Evolutionary conservation across 2,888 invertebrate species (phyloP).

Genomic region (Parascotia fuliginaria): DNA sequence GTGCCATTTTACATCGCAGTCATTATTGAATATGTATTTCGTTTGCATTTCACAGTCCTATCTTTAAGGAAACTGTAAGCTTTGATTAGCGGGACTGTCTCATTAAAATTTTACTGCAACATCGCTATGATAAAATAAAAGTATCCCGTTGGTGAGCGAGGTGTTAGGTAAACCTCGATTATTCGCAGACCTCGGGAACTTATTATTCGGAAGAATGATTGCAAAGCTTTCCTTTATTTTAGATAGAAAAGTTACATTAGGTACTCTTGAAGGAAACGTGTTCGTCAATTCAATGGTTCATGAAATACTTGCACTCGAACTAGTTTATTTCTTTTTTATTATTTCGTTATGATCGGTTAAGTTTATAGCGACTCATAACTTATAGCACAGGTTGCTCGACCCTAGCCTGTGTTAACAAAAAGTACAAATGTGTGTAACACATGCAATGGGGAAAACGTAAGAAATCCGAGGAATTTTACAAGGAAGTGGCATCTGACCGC

Average conservation of each 20-base stretch:
- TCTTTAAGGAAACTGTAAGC: slow-evolving; percentile 62
- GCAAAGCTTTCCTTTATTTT: too few species aligned
- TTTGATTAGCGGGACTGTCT: slow-evolving; percentile 69
- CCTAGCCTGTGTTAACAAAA: slow-evolving; percentile 30
- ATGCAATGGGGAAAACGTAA: slow-evolving; percentile 31
- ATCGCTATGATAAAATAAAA: slow-evolving; percentile 64
- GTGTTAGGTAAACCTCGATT: slow-evolving; percentile 39
- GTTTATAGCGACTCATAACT: not conserved
- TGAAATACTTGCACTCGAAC: too few species aligned
- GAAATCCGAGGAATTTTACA: slow-evolving; percentile 55
- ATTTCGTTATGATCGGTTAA: too few species aligned
- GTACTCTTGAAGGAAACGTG: too few species aligned
- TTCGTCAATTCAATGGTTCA: too few species aligned
- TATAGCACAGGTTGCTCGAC: not conserved
- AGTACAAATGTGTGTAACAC: slow-evolving; percentile 15
- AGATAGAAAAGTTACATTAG: too few species aligned
- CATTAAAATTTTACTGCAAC: slow-evolving; percentile 74
- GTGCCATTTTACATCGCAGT: slow-evolving; percentile 20
- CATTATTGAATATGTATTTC: slow-evolving; percentile 35
- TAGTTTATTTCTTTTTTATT: too few species aligned
- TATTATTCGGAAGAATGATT: too few species aligned
- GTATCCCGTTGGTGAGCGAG: slow-evolving; percentile 39
- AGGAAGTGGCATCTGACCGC: slow-evolving; percentile 51
- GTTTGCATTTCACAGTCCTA: slow-evolving; percentile 49
- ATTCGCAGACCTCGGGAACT: not conserved